Conservation (phyloP, 35 echinoderm and acorn worm genomes). For the Hemicentrotus pulcherrimus region DNA sequence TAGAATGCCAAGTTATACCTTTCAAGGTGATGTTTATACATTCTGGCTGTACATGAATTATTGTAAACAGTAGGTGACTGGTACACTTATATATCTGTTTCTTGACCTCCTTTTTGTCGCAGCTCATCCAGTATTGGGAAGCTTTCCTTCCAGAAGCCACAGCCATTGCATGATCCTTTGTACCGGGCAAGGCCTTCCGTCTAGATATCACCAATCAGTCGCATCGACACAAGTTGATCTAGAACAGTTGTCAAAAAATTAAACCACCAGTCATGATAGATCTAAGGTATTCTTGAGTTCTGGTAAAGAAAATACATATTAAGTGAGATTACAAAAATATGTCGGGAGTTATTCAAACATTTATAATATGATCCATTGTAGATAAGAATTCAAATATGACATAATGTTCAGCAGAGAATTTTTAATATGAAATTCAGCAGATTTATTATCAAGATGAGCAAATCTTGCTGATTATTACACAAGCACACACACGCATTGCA, state of each 20-base stretch:
- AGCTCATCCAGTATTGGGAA: constrained; percentile 95
- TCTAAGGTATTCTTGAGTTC: not conserved
- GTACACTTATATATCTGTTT: not conserved
- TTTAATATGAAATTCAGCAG: no score
- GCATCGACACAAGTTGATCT: not conserved
- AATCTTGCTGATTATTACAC: not conserved
- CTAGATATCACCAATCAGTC: not conserved
- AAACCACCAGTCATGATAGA: not conserved
- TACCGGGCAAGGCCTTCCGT: constrained; percentile 12
- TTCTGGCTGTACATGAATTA: no score
- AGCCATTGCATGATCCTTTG: constrained; percentile 68
- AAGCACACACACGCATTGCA: not conserved
- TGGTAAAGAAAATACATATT: not conserved
- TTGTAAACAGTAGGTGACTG: no score
- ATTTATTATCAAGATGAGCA: not conserved
- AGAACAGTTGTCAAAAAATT: not conserved
- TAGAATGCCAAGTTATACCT: no score
- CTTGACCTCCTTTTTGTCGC: not conserved
- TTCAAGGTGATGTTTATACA: no score
- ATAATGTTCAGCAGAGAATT: not conserved
- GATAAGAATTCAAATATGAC: not conserved
- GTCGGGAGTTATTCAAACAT: not conserved
- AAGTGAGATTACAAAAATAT: not conserved
- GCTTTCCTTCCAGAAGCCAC: constrained; percentile 95
- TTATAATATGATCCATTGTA: not conserved